phyloP scores from a whole-genome alignment of 2,888 invertebrate genomes.

The Boloria euphrosyne region DNA sequence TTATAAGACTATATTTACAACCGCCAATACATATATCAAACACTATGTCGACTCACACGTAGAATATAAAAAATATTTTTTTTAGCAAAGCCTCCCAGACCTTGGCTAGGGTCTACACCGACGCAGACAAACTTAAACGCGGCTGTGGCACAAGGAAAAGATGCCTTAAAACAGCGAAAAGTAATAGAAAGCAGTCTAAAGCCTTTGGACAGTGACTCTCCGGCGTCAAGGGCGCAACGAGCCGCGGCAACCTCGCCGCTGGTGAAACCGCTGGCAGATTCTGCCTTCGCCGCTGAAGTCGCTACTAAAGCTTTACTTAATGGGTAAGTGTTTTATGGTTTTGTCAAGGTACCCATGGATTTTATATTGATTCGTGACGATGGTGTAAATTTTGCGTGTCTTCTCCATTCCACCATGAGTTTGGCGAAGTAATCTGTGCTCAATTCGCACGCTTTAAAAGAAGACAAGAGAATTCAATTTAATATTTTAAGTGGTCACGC shows the following conservation, averaged over 20 bases:
- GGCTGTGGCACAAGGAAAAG: conserved; percentile 81
- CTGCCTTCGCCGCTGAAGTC: conserved; percentile 86
- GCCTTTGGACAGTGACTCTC: conserved; percentile 79
- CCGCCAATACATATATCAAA: no score
- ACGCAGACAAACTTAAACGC: conserved; percentile 65
- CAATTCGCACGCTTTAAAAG: no score
- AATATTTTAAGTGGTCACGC: no score
- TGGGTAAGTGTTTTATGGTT: conserved; percentile 59
- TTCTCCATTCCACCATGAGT: no score
- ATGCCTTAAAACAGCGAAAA: conserved; percentile 80
- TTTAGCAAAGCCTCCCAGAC: conserved; percentile 52
- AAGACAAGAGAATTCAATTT: no score
- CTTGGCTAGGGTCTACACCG: conserved; percentile 55
- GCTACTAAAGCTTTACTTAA: conserved; percentile 84
- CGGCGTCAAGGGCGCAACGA: conserved; percentile 87
- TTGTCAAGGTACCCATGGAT: background rate
- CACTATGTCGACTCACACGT: no score
- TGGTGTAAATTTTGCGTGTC: no score
- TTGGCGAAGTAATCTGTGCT: no score
- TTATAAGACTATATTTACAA: no score
- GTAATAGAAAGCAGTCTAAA: conserved; percentile 75
- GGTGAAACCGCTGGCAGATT: conserved; percentile 84
- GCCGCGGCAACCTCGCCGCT: conserved; percentile 84
- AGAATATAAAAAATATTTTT: background rate
- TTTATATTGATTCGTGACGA: no score